Percentiles rank a stretch among this genome's conserved stretches.
These are phyloP conservation scores for Linyphia triangularis DNA, from an alignment of 2,888 invertebrate species.

Conservation along the genomic window DNA sequence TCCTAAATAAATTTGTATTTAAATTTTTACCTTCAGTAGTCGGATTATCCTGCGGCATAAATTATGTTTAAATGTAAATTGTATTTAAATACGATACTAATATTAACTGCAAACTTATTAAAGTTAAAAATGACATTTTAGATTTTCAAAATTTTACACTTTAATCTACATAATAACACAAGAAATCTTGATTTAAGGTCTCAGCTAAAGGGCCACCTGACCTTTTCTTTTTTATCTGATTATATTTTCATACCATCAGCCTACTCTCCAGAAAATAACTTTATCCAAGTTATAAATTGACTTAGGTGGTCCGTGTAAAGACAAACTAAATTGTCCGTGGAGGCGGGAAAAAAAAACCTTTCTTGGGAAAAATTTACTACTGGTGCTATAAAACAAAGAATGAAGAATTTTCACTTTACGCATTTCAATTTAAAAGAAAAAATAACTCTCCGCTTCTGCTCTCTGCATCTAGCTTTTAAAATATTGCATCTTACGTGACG, in stretches of 20 bases:
- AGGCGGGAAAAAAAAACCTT: slow-evolving; percentile 18
- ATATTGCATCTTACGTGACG: neutral
- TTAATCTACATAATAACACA: neutral
- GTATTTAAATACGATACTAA: neutral
- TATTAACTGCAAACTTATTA: neutral
- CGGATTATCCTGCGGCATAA: too few relatives aligned
- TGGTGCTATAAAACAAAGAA: neutral
- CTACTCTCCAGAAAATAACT: neutral
- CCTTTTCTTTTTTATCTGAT: neutral
- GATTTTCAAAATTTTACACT: neutral
- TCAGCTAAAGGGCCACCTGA: neutral
- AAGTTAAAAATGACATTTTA: neutral
- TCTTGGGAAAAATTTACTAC: neutral
- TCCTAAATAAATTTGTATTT: too few relatives aligned
- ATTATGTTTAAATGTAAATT: too few relatives aligned
- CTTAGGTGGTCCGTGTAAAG: neutral
- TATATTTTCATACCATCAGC: neutral
- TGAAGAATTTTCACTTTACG: neutral
- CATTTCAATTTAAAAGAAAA: slow-evolving; percentile 13
- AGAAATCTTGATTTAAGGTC: neutral
- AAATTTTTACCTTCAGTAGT: too few relatives aligned
- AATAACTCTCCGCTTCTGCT: neutral
- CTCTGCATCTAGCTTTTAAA: neutral
- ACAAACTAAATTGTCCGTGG: neutral
- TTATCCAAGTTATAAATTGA: neutral